Evolutionary conservation across 2,888 invertebrate species (phyloP).

Genomic region (Allophyes oxyacanthae): DNA sequence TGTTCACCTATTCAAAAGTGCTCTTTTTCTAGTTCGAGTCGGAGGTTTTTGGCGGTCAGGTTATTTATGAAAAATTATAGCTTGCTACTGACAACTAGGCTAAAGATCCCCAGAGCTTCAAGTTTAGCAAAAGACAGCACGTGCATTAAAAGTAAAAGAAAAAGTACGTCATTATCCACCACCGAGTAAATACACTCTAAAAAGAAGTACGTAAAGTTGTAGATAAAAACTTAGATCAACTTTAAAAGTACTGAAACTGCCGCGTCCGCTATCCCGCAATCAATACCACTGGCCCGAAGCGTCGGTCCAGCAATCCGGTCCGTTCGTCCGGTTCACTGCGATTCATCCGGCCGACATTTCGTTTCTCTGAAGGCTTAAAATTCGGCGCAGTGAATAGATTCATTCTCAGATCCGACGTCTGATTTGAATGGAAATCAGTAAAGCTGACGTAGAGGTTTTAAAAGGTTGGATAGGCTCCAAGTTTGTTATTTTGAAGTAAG

Average conservation of each 20-base stretch:
- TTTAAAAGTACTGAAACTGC: conserved; percentile 34
- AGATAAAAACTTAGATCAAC: conserved; percentile 5
- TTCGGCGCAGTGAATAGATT: conserved; percentile 33
- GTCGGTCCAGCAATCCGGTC: conserved; percentile 25
- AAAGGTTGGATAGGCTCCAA: not conserved
- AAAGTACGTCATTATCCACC: too few relatives aligned
- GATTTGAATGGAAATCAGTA: conserved; percentile 31
- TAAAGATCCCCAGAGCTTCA: too few relatives aligned
- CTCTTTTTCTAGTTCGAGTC: too few relatives aligned
- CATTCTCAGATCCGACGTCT: conserved; percentile 18
- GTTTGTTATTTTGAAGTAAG: not conserved
- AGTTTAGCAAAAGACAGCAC: too few relatives aligned
- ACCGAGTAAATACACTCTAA: not conserved
- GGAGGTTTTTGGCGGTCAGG: too few relatives aligned
- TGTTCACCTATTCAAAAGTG: too few relatives aligned
- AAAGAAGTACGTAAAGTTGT: not conserved
- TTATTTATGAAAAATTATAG: too few relatives aligned
- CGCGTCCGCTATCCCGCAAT: conserved; percentile 34
- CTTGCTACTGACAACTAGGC: too few relatives aligned
- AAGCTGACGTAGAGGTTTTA: not conserved
- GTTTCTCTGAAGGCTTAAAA: conserved; percentile 28
- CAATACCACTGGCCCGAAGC: conserved; percentile 30
- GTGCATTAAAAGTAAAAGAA: too few relatives aligned
- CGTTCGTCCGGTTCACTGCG: conserved; percentile 38
- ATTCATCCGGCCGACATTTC: conserved; percentile 33